Percentiles rank a stretch among this genome's conserved stretches.
phyloP scores from a whole-genome alignment of 2,797 vertebrate genomes.

The Spondyliosoma cantharus region DNA sequence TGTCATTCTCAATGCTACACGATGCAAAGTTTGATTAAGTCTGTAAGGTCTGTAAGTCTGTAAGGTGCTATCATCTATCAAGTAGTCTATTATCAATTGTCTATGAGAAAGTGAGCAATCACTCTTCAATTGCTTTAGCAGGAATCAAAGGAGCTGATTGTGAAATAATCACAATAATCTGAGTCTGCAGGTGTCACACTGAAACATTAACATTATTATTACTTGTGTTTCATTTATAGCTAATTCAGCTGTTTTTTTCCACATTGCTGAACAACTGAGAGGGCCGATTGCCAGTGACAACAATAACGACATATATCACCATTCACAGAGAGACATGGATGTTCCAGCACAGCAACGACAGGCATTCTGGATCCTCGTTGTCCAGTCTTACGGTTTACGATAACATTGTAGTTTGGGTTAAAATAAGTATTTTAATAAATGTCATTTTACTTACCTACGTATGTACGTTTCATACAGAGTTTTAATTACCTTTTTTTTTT shows the following conservation, averaged over 20 bases:
- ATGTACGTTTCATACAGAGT: too few species aligned
- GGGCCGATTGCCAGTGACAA: too few species aligned
- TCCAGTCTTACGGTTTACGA: too few species aligned
- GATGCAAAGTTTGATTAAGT: conserved; percentile 1
- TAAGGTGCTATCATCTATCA: not conserved
- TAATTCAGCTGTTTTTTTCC: not conserved
- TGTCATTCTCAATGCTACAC: not conserved
- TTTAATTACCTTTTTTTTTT: too few species aligned
- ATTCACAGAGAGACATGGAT: too few species aligned
- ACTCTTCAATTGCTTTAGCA: not conserved
- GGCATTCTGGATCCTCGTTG: too few species aligned
- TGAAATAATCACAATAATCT: not conserved
- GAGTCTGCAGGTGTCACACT: not conserved
- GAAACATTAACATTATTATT: not conserved
- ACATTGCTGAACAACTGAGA: too few species aligned
- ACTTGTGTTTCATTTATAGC: not conserved
- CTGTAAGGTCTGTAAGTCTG: not conserved
- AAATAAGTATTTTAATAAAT: too few species aligned
- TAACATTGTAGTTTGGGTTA: too few species aligned
- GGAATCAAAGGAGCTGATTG: conserved; percentile 17
- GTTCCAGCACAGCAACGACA: too few species aligned
- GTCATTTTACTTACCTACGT: too few species aligned
- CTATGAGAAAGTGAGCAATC: not conserved
- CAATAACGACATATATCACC: too few species aligned
- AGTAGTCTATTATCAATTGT: not conserved